Evolutionary conservation across 2,113 vertebrate genomes (phyloP).

Genomic region (Saccopteryx leptura): DNA sequence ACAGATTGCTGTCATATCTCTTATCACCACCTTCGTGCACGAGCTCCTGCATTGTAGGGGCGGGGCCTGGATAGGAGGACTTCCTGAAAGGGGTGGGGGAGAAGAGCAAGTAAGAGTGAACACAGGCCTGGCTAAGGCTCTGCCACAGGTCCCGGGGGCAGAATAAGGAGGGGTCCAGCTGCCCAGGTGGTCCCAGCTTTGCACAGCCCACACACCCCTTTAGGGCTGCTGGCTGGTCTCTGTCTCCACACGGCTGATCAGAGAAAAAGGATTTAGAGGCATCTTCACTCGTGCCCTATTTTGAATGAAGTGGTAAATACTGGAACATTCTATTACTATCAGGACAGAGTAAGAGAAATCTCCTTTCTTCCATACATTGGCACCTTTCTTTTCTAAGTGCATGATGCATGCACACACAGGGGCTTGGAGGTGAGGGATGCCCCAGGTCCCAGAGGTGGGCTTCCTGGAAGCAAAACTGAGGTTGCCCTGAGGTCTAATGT

Average conservation of each 20-base stretch:
- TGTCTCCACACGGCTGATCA: not conserved
- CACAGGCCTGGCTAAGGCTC: not conserved
- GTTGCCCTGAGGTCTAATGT: not conserved
- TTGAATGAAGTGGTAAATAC: not conserved
- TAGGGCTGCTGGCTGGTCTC: not conserved
- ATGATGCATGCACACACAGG: not conserved
- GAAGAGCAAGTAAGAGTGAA: not conserved
- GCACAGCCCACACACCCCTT: not conserved
- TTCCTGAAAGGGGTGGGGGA: not conserved
- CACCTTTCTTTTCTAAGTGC: not conserved
- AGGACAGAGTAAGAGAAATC: not conserved
- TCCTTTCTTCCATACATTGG: not conserved
- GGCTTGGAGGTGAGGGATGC: not conserved
- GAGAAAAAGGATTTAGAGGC: not conserved
- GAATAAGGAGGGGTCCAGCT: not conserved
- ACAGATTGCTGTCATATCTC: not conserved
- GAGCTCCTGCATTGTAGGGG: not conserved
- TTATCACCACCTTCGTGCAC: rapidly evolving
- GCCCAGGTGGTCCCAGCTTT: not conserved
- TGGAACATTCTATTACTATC: not conserved
- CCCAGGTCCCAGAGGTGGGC: not conserved
- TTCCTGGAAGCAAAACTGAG: not conserved
- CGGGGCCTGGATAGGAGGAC: not conserved
- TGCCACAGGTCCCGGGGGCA: not conserved
- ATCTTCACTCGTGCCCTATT: not conserved